Evolutionary conservation across 2,113 vertebrate species (phyloP).

Genomic region (Alexandromys fortis): DNA sequence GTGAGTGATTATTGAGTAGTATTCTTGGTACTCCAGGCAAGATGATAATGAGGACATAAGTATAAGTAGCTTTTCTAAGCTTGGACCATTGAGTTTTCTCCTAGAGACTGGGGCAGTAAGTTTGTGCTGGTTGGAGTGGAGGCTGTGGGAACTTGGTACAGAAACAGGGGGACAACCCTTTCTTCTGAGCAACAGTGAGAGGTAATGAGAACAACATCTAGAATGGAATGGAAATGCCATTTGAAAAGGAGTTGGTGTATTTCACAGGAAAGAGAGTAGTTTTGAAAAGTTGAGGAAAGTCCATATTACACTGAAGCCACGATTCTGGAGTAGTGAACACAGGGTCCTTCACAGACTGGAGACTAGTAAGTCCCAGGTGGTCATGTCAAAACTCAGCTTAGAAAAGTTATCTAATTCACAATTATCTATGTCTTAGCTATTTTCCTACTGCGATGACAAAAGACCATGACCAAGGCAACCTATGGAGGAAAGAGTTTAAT

Average conservation of each 20-base stretch:
- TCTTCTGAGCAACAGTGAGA: not conserved
- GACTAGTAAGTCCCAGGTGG: too few relatives aligned
- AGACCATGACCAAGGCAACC: not conserved
- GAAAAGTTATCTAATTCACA: not conserved
- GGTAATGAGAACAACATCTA: not conserved
- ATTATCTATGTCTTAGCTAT: not conserved
- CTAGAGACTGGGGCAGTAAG: fast-evolving
- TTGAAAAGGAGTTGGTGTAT: not conserved
- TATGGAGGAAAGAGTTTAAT: not conserved
- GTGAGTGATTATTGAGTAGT: not conserved
- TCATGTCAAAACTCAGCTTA: not conserved
- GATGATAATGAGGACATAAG: too few relatives aligned
- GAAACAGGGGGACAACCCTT: not conserved
- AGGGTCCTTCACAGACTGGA: fast-evolving
- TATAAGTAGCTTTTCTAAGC: not conserved
- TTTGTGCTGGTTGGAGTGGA: not conserved
- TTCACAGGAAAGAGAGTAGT: not conserved
- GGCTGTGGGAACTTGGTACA: not conserved
- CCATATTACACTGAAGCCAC: too few relatives aligned
- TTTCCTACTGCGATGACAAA: not conserved
- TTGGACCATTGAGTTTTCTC: not conserved
- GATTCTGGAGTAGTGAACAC: fast-evolving
- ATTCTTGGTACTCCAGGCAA: not conserved
- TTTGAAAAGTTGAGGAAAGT: not conserved
- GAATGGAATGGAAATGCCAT: not conserved